Conservation (phyloP, 2,888 invertebrate species). For the Tetragnatha montana region DNA sequence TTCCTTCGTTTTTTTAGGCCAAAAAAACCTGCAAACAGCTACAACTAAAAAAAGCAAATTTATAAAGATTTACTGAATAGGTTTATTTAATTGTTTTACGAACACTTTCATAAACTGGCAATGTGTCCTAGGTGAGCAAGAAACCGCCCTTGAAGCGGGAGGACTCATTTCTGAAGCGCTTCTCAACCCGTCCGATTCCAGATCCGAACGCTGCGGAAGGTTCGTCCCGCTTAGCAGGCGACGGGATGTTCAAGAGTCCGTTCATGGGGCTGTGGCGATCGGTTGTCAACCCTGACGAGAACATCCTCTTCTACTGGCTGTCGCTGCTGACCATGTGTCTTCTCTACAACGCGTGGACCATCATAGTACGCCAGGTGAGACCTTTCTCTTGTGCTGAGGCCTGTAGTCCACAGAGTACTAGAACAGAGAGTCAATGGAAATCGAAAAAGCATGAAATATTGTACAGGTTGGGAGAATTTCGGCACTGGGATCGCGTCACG, state of each 20-base stretch:
- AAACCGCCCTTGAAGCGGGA: conserved; percentile 92
- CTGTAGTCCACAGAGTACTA: too few relatives aligned
- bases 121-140: conserved; percentile 77
- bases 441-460: too few relatives aligned
- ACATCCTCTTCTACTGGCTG: conserved; percentile 97
- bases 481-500: too few relatives aligned
- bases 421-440: too few relatives aligned
- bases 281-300: conserved; percentile 96
- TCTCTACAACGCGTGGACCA: conserved; percentile 95
- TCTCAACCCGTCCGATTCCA: conserved; percentile 93
- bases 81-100: not conserved
- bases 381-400: too few relatives aligned
- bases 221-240: conserved; percentile 36
- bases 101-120: not conserved
- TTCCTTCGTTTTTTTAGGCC: too few relatives aligned
- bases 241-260: conserved; percentile 50
- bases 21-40: too few relatives aligned
- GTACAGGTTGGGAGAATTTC: too few relatives aligned
- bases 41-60: too few relatives aligned
- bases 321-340: conserved; percentile 91
- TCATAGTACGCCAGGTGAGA: conserved; percentile 85
- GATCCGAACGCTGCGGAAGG: conserved; percentile 79
- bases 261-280: conserved; percentile 62
- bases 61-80: not conserved
- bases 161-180: conserved; percentile 93